phyloP scores from a whole-genome alignment of 2,888 invertebrate species.

The Ariolimax columbianus region DNA sequence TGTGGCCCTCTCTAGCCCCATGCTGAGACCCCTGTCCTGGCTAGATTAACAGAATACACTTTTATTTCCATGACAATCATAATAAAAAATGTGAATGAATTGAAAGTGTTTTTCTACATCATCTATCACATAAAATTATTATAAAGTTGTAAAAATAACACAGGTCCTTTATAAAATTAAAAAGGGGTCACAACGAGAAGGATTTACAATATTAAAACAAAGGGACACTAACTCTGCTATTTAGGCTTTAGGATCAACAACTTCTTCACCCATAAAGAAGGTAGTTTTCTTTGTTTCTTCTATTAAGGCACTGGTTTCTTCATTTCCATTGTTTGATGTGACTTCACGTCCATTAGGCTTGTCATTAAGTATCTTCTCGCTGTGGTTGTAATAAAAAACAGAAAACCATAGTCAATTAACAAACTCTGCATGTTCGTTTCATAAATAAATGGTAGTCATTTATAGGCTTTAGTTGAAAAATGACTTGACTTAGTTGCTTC shows the following conservation, averaged over 20 bases:
- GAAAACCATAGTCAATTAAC: too few species aligned
- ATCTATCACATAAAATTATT: neutral
- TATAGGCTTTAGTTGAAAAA: too few species aligned
- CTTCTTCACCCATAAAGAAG: slow-evolving; percentile 53
- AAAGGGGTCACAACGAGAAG: neutral
- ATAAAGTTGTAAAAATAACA: neutral
- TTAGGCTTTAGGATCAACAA: slow-evolving; percentile 27
- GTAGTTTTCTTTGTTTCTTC: slow-evolving; percentile 21
- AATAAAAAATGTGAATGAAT: too few species aligned
- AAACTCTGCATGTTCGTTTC: too few species aligned
- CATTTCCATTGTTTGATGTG: neutral
- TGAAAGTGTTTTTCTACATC: neutral
- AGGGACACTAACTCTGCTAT: neutral
- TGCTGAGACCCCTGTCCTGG: too few species aligned
- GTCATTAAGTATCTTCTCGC: slow-evolving; percentile 24
- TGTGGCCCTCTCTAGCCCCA: too few species aligned
- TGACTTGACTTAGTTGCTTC: too few species aligned
- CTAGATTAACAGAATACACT: too few species aligned
- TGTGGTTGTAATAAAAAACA: too few species aligned
- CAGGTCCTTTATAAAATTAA: neutral
- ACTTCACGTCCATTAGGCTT: slow-evolving; percentile 22
- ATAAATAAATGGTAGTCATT: too few species aligned
- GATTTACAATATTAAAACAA: neutral
- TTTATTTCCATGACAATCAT: too few species aligned
- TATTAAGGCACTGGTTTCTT: slow-evolving; percentile 25